Base-by-base conservation (phyloP, 2,113 vertebrate genomes). In the Ranitomeya imitator region DNA sequence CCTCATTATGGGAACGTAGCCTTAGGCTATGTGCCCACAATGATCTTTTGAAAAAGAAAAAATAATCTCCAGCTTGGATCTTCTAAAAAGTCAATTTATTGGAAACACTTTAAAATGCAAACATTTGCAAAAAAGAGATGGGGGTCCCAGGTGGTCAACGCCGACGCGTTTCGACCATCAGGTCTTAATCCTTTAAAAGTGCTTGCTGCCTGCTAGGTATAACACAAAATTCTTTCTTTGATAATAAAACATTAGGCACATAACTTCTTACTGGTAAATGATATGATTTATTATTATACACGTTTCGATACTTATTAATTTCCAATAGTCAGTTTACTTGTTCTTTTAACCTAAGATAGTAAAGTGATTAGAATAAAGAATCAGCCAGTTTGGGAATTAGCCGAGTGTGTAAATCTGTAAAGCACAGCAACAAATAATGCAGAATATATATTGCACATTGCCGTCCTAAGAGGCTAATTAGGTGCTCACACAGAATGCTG, bases 371-470 rank as follows among this genome's bases (percentile, higher is more conserved):
- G 79, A 82, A 83, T 88, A 80, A 84, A 77, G 80, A 59, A 76
- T 88, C 80, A 88, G 87, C 80, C 78, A 78, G 80, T 83, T 76
- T 63, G 54, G 73, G 59, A 88, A 84, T 88, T 84, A 84, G 80
- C 57, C 60, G 60, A 84, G 69, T 84, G 54, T 83, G 79, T 88
- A 88, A 87, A 88, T 88, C 79, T 88, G 57, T 88, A 51, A 14
- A 88, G 87, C 80, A 84, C 71, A 84, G 87, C 87, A 88, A 83
- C 80, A 88, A 84, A 83, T 88, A 78, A 88, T 84, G 87, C 80
- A 88, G 80, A 88, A 84, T 77, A 88, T 77, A 83, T 84, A 61
- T 59, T 84, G 71, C 73, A 83, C 87, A 78, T 65, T 26, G 69
- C 59, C 67, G 74, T 88, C 80, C 80, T 77, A 57, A 83, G 87